Base-by-base conservation (phyloP, 2,113 vertebrate genomes). In the Chionis minor region DNA sequence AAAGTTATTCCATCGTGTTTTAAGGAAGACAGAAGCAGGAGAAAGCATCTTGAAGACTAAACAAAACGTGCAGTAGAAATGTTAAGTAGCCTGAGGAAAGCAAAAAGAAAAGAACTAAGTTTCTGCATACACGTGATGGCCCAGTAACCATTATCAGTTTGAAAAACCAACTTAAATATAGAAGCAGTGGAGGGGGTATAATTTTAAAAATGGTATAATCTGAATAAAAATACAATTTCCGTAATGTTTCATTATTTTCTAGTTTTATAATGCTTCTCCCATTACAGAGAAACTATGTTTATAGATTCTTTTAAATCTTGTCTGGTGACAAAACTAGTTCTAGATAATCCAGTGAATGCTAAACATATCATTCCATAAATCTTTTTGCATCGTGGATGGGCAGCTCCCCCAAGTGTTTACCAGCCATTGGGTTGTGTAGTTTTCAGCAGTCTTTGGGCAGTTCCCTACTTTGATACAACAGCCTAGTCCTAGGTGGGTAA, bases 331-430 rank as follows among this genome's bases (percentile, higher is more conserved):
- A 88, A 92, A 65, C 4, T 42, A 86, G 21, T n/a, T 70, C 40
- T 86, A 85, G 33, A 71, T n/a, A 71, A 88, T 20, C n/a, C 72
- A 26, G 5, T n/a, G 22, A 88, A 75, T 59, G 42, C 12, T 59
- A 88, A 55, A 14, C 8, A 77, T 28, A 77, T 42, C 0, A 61
- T 69, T 94, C 33, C 20, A 55, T 18, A 65, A 69, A 81, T 7
- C 58, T 56, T 63, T 91, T 42, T 3, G 1, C 7, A 0, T 10
- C 86, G 35, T 62, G 42, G 80, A 62, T 18, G 19, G 58, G 58
- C 79, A 96, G 91, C 91, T 92, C 95, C 94, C 92, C 51, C 92
- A 93, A n/a, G 92, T 78, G 95, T 93, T 94, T 55, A 55, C 13
- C 24, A 85, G 2, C 42, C 1, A 8, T 5, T 65, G 14, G 2